phyloP scores from a whole-genome alignment of 2,888 invertebrate genomes.

The Abscondita cerata region DNA sequence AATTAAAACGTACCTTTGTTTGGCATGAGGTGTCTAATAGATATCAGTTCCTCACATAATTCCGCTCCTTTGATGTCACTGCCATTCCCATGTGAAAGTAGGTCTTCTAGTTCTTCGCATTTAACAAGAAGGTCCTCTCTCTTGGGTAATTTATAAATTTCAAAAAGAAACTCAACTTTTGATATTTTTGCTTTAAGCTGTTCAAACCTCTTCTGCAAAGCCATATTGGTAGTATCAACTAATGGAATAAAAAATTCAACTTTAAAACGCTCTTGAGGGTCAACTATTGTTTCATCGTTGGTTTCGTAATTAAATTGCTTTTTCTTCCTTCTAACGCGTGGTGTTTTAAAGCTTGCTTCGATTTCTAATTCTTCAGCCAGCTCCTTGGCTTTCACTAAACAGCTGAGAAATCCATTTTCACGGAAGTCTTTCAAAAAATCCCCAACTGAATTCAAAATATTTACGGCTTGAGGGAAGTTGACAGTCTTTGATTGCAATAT shows the following conservation, averaged over 20 bases:
- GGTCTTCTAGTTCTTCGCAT: no score
- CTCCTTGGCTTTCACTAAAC: conserved; percentile 2
- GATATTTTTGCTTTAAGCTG: no score
- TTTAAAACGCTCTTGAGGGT: neutral
- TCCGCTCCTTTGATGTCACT: no score
- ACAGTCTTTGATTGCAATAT: neutral
- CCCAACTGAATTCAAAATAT: neutral
- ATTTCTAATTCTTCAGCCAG: neutral
- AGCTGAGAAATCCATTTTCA: neutral
- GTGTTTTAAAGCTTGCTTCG: neutral
- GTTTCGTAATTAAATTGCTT: neutral
- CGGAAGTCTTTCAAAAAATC: neutral
- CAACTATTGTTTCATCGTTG: neutral
- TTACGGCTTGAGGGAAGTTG: neutral
- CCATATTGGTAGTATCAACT: no score
- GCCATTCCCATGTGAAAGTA: no score
- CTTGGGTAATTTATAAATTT: no score
- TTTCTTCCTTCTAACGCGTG: neutral
- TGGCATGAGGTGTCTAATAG: no score
- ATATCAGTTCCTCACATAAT: no score
- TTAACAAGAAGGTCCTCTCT: no score
- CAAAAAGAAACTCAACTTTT: no score
- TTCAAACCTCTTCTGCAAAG: no score
- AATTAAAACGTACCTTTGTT: no score
- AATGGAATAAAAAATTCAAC: conserved; percentile 1